Base-by-base conservation (phyloP, 2,113 vertebrate genomes). In the human region DNA sequence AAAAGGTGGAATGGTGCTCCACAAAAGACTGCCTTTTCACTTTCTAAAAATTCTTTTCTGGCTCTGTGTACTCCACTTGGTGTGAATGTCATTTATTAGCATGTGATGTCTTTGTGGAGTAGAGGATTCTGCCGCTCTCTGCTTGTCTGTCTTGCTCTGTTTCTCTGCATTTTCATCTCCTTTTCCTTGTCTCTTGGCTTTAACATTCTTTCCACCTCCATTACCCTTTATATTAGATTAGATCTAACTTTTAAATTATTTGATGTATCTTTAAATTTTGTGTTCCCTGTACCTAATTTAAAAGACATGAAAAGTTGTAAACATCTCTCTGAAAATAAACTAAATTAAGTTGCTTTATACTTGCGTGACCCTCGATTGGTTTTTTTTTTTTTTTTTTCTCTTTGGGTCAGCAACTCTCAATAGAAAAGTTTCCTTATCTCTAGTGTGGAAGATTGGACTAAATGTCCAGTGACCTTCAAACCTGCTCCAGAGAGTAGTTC, bases 251-350 rank as follows among this genome's bases (percentile, higher is more conserved):
- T 80, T 52, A 55, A 81, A 45, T 23, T 52, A 32, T 45, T 25
- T 32, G 59, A 32, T 35, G 23, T 57, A 55, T n/a, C 45, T 79
- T 96, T 72, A n/a, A 16, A 48, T 73, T 18, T 90, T 92, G 20
- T 92, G 61, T 72, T 72, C 6, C 45, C 16, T 87, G 18, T 38
- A 45, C 43, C 43, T 57, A n/a, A 66, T 83, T 97, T 95, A 89
- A 80, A 95, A 97, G 81, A 55, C 93, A 83, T 68, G 59, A 23
- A 45, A 79, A 73, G 22, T 64, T 89, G 38, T 94, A 72, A 86
- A 75, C 72, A 86, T 30, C 50, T 45, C 94, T 96, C 78, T 75
- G 84, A 96, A 94, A 97, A 96, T 35, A 97, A 98, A 76, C 68
- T 70, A 96, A 96, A 89, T 96, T 64, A 93, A 86, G 94, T 91